Evolutionary conservation across 1,140 invertebrate genomes (phyloP).

Genomic region (Nephila pilipes): DNA sequence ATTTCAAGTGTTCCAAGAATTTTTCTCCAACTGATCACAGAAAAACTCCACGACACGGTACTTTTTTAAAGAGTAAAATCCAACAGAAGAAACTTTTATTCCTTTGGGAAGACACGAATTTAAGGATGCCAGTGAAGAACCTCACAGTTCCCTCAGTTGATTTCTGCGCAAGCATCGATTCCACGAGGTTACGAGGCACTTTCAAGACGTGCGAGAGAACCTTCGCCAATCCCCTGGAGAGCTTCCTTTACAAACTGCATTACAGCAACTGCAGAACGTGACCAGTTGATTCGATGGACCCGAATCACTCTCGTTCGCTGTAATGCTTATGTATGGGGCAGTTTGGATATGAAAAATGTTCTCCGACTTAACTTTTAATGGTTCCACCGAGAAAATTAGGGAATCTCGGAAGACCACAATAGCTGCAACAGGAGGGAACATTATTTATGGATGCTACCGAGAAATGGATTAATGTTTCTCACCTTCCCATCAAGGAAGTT

Average conservation of each 20-base stretch:
- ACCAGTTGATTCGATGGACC: neutral
- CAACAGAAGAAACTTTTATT: neutral
- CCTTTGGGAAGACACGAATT: neutral
- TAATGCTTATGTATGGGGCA: neutral
- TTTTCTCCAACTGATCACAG: neutral
- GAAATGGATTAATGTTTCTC: neutral
- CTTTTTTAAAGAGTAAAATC: neutral
- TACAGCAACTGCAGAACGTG: constrained; percentile 24
- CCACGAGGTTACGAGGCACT: neutral
- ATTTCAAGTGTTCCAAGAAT: neutral
- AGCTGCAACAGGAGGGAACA: neutral
- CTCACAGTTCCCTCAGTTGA: neutral
- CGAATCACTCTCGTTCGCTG: neutral
- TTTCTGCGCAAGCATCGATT: neutral
- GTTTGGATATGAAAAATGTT: constrained; percentile 23
- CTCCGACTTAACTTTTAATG: constrained; percentile 16
- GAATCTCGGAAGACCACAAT: neutral
- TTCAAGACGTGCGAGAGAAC: neutral
- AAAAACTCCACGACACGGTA: neutral
- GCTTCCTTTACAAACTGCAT: constrained; percentile 8
- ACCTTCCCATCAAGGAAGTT: neutral
- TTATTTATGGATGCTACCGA: neutral
- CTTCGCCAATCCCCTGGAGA: neutral
- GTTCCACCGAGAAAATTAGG: neutral
- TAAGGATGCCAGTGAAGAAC: neutral